Evolutionary conservation across 2,888 invertebrate genomes (phyloP), one percentile per base, ranked within the genome.

Genomic region (Alloscopus bannaensis): DNA sequence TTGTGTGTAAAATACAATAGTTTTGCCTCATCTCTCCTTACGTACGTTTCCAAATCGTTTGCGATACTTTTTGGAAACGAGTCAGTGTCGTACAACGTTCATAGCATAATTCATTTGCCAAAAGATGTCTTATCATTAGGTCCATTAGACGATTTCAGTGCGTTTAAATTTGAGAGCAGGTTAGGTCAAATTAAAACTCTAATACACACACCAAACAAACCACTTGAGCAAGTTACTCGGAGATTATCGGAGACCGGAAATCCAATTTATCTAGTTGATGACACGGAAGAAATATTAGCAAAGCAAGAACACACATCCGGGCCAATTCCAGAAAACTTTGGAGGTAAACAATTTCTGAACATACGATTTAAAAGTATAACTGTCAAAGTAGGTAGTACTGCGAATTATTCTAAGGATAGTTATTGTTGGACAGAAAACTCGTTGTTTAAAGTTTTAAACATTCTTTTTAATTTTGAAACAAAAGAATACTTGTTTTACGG

Each of bases 161-260:
- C 73, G 0, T 73, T 73, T 36, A 60, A 55, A 8, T 73, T 64
- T 52, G 73, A 73, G 40, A 52, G 22, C n/a, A 62, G 36, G 20
- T 28, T 73, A 26, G 73, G 73, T 3, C 40, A 57, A n/a, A 4
- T 73, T 0, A 73, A 73, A 36, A 50, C 22, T 11, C 11, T 22
- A 3, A 24, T 73, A 1, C 22, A 42, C 18, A 47, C 62, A 11
- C 31, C 31, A 24, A 50, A 73, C 4, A 26, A 65, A 1, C 73
- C 57, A 45, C 18, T 73, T 2, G 13, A 36, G 20, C 73, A 73
- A 36, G 26, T 36, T 1, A 24, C 29, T n/a, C 28, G 36, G 2
- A 66, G 66, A 28, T 16, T 66, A 3, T n/a, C 18, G 2, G 66
- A 66, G 29, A 24, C 8, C 18, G 6, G 3, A 20, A 3, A 26